phyloP scores from a whole-genome alignment of 2,888 invertebrate species.

The Oligia strigilis region DNA sequence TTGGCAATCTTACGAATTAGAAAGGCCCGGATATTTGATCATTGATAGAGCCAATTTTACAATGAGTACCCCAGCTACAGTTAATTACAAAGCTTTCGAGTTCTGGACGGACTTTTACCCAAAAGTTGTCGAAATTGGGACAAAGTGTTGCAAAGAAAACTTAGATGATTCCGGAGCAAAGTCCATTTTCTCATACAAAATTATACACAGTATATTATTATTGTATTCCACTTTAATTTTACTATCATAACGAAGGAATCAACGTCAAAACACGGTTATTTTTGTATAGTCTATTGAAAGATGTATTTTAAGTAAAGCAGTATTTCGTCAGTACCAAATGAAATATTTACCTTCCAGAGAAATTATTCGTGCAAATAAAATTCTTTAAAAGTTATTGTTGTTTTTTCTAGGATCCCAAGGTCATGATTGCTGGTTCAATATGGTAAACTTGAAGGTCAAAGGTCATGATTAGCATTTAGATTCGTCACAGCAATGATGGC shows the following conservation, averaged over 20 bases:
- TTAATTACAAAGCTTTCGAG: constrained; percentile 94
- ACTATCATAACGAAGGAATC: constrained; percentile 73
- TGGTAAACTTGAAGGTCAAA: constrained; percentile 47
- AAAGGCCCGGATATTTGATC: constrained; percentile 93
- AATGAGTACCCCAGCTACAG: constrained; percentile 92
- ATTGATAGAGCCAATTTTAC: constrained; percentile 94
- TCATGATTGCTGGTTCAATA: neutral
- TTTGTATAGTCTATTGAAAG: constrained; percentile 86
- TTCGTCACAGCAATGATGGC: constrained; percentile 61
- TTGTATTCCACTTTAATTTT: constrained; percentile 77
- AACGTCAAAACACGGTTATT: constrained; percentile 79
- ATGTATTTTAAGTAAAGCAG: constrained; percentile 80
- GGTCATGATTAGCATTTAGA: constrained; percentile 65
- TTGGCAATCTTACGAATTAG: constrained; percentile 93
- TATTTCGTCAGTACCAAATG: constrained; percentile 68
- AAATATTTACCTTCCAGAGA: constrained; percentile 74
- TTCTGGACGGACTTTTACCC: constrained; percentile 97
- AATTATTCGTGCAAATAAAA: constrained; percentile 72
- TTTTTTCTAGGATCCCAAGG: constrained; percentile 13
- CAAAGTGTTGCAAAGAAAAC: constrained; percentile 93
- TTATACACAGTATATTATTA: constrained; percentile 75
- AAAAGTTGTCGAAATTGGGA: constrained; percentile 93
- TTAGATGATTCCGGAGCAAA: constrained; percentile 83
- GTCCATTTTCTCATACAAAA: constrained; percentile 70
- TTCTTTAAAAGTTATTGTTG: constrained; percentile 55